A percentile compares a stretch with the other conserved stretches of the same genome.
Conservation (phyloP, 2,888 invertebrate genomes). For the Pherbina coryleti region DNA sequence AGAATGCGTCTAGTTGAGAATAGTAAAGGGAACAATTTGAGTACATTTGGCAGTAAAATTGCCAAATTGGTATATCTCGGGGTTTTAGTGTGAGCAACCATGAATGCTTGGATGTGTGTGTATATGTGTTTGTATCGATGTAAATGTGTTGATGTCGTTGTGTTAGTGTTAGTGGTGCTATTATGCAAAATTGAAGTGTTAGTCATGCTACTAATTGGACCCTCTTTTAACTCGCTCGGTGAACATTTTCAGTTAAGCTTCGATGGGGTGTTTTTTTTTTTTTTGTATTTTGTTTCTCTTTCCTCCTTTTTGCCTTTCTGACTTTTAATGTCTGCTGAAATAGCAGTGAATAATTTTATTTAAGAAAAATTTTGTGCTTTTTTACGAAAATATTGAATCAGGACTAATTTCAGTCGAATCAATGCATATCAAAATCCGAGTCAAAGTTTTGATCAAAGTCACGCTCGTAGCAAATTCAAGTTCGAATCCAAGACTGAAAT, state of each 20-base stretch:
- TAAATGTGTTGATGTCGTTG: not conserved
- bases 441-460: not conserved
- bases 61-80: slow-evolving; percentile 27
- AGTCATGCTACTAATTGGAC: slow-evolving; percentile 40
- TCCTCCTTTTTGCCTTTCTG: not conserved
- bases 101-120: not conserved
- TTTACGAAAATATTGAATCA: no score
- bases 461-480: not conserved
- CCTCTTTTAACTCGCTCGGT: slow-evolving; percentile 29
- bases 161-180: slow-evolving; percentile 27
- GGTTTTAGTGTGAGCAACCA: not conserved
- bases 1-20: no score
- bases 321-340: not conserved
- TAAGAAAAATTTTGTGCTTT: no score
- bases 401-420: not conserved
- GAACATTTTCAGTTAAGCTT: slow-evolving; percentile 17
- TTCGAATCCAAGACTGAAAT: not conserved
- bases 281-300: no score
- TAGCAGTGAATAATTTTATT: no score
- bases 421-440: no score
- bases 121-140: not conserved
- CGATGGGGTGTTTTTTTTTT: not conserved
- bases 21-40: not conserved
- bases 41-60: slow-evolving; percentile 34
- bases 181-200: slow-evolving; percentile 37